Evolutionary conservation across 2,797 vertebrate genomes (phyloP).

Genomic region (Thunnus albacares): DNA sequence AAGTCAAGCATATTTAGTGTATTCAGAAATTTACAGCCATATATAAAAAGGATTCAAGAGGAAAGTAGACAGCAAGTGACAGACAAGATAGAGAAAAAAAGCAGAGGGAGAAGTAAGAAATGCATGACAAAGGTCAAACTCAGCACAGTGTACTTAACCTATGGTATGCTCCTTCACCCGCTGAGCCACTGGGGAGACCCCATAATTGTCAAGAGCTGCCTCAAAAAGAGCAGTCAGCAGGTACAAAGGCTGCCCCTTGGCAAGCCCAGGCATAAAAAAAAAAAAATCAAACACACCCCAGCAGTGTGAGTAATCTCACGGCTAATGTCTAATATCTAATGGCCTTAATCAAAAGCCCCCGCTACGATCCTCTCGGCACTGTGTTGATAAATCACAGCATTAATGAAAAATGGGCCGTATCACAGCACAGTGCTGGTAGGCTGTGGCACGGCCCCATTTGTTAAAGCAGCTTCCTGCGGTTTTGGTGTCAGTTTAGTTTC

Average conservation of each 20-base stretch:
- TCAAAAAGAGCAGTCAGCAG: constrained; percentile 57
- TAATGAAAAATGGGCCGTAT: constrained; percentile 74
- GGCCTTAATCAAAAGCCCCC: constrained; percentile 74
- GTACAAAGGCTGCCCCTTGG: constrained; percentile 35
- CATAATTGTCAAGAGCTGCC: constrained; percentile 44
- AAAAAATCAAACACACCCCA: constrained; percentile 61
- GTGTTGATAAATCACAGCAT: constrained; percentile 72
- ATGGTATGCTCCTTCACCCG: constrained; percentile 17
- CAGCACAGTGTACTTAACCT: constrained; percentile 44
- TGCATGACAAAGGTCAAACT: constrained; percentile 45
- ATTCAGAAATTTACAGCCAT: neutral
- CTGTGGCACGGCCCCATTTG: constrained; percentile 33
- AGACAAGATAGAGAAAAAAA: neutral
- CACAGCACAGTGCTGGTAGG: constrained; percentile 57
- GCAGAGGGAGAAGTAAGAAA: neutral
- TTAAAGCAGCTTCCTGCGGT: constrained; percentile 72
- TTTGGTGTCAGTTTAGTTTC: constrained; percentile 47
- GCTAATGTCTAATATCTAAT: constrained; percentile 78
- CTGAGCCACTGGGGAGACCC: constrained; percentile 47
- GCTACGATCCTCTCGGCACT: constrained; percentile 60
- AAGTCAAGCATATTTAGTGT: neutral
- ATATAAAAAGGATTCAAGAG: neutral
- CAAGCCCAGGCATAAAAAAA: constrained; percentile 33
- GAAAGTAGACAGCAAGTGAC: neutral
- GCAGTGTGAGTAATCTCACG: constrained; percentile 66